phyloP scores from a whole-genome alignment of 2,797 vertebrate species.

The Poeciliopsis infans region DNA sequence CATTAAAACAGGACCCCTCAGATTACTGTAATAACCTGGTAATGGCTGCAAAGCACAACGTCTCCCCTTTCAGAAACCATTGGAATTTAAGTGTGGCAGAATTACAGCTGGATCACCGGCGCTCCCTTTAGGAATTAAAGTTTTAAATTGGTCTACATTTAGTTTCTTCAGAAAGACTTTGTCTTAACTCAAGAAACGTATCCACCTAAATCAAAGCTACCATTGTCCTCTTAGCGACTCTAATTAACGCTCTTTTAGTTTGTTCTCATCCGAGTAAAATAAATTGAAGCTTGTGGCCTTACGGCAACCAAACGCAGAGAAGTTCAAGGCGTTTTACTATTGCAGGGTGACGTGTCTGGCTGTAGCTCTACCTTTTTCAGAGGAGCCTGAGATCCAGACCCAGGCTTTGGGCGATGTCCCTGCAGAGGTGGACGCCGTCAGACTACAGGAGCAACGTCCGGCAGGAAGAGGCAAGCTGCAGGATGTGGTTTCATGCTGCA shows the following conservation, averaged over 20 bases:
- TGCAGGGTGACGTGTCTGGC: not conserved
- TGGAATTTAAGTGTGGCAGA: too few species aligned
- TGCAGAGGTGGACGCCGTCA: slow-evolving; percentile 68
- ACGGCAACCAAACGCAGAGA: not conserved
- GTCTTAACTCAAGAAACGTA: not conserved
- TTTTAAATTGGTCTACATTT: not conserved
- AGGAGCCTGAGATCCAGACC: slow-evolving; percentile 37
- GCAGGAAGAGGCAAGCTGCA: slow-evolving; percentile 64
- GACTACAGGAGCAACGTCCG: slow-evolving; percentile 52
- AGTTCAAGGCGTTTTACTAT: not conserved
- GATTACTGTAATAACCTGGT: too few species aligned
- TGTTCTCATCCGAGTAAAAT: too few species aligned
- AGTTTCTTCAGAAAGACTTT: not conserved
- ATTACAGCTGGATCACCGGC: too few species aligned
- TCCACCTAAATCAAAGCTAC: not conserved
- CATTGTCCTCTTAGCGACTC: not conserved
- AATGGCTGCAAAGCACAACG: too few species aligned
- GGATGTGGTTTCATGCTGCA: slow-evolving; percentile 38
- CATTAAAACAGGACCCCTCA: too few species aligned
- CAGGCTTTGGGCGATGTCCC: slow-evolving; percentile 67
- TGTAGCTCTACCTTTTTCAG: slow-evolving; percentile 49
- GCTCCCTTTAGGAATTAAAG: too few species aligned
- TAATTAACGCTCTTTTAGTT: not conserved
- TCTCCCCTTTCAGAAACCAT: too few species aligned
- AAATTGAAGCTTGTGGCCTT: not conserved